Conservation (phyloP, 2,113 vertebrate genomes). For the Psilopogon haemacephalus region DNA sequence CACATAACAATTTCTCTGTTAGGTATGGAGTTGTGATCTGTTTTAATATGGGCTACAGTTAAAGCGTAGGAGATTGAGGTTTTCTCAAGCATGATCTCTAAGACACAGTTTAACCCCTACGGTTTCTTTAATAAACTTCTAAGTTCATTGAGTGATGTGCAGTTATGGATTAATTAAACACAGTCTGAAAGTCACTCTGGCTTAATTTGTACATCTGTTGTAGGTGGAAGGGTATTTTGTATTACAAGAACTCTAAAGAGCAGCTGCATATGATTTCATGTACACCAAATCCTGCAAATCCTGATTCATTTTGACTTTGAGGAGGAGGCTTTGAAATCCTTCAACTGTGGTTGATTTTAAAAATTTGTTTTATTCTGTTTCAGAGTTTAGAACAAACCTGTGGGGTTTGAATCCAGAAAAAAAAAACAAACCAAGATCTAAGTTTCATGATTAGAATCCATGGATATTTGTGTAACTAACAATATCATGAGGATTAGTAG, state of each 20-base stretch:
- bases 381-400: background rate
- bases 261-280: background rate
- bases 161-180: background rate
- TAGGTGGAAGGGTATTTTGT: background rate
- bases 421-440: background rate
- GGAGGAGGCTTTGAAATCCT: background rate
- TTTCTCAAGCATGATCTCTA: background rate
- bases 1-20: conserved; percentile 54
- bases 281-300: background rate
- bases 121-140: background rate
- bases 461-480: background rate
- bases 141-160: background rate
- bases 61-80: background rate
- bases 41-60: conserved; percentile 40
- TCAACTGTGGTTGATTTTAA: background rate
- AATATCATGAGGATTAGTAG: background rate
- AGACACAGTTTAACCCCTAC: background rate
- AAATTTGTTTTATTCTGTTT: background rate
- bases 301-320: background rate
- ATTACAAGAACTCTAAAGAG: background rate
- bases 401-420: background rate
- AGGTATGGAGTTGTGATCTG: conserved; percentile 57
- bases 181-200: background rate
- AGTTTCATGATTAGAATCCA: background rate
- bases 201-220: background rate